Conservation (phyloP, 2,888 invertebrate species). For the Tenthredo livida region DNA sequence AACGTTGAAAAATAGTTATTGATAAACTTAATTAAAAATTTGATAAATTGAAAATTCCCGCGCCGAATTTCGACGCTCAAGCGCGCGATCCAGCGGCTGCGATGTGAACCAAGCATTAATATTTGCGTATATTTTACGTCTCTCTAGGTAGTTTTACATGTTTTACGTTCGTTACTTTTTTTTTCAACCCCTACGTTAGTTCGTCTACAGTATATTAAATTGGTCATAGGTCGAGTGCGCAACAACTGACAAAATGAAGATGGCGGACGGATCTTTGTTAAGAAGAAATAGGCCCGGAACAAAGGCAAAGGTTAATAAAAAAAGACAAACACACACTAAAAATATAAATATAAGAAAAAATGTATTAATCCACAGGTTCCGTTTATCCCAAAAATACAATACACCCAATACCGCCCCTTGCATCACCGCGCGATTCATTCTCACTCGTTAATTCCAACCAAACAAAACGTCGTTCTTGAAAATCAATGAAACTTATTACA, state of each 20-base stretch:
- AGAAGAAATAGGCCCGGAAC: constrained; percentile 95
- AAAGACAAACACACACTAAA: constrained; percentile 55
- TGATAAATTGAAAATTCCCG: constrained; percentile 13
- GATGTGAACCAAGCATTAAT: neutral
- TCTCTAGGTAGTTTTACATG: neutral
- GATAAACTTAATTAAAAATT: neutral
- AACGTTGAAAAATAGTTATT: too few relatives aligned
- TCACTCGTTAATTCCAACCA: constrained; percentile 52
- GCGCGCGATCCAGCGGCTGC: neutral
- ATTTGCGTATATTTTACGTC: neutral
- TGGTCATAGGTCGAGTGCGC: constrained; percentile 56
- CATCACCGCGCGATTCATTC: neutral
- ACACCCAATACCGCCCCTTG: neutral
- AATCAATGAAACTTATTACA: constrained; percentile 59
- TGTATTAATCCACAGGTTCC: neutral
- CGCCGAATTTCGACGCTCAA: neutral
- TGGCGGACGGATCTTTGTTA: constrained; percentile 91
- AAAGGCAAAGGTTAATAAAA: constrained; percentile 87
- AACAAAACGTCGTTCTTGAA: constrained; percentile 51
- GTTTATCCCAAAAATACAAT: neutral
- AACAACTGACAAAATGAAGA: constrained; percentile 83
- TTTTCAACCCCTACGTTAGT: neutral
- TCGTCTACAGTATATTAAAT: neutral
- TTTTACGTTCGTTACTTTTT: neutral
- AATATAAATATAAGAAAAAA: constrained; percentile 53